phyloP scores from a whole-genome alignment of 2,113 vertebrate species.

The Larimichthys polyactis region DNA sequence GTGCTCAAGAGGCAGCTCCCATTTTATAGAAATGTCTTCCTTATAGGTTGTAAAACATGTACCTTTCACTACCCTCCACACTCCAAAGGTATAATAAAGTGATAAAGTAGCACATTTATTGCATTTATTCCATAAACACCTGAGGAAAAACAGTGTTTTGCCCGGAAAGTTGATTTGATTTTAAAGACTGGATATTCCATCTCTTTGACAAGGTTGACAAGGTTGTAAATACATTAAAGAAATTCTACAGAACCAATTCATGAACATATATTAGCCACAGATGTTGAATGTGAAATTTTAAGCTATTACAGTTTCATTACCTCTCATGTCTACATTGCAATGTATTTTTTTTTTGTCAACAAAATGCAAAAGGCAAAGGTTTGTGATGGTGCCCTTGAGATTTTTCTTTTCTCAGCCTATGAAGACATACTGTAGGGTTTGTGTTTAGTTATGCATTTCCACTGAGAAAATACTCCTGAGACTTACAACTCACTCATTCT shows the following conservation, averaged over 20 bases:
- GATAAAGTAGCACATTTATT: constrained; percentile 63
- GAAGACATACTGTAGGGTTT: constrained; percentile 9
- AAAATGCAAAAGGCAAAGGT: not conserved
- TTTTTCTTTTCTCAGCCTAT: constrained; percentile 13
- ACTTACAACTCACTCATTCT: constrained; percentile 30
- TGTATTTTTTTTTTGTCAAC: constrained; percentile 7
- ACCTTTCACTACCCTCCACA: constrained; percentile 59
- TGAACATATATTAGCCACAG: constrained; percentile 8
- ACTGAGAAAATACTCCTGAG: constrained; percentile 7
- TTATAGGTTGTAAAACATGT: constrained; percentile 73
- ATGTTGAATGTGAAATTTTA: constrained; percentile 29
- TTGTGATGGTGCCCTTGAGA: constrained; percentile 10
- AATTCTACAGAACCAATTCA: constrained; percentile 14
- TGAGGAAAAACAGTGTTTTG: constrained; percentile 41
- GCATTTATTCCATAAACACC: constrained; percentile 68
- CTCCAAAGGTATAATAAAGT: constrained; percentile 69
- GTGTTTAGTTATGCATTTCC: constrained; percentile 19
- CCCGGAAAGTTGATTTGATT: constrained; percentile 54
- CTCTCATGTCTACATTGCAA: not conserved
- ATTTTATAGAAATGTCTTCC: constrained; percentile 75
- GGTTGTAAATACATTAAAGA: constrained; percentile 36
- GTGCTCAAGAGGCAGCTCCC: constrained; percentile 74
- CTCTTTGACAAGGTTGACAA: constrained; percentile 41
- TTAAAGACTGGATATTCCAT: constrained; percentile 42
- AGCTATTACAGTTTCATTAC: not conserved